A percentile compares a stretch with the other conserved stretches of the same genome.
phyloP scores from a whole-genome alignment of 2,113 vertebrate genomes.

The Ictalurus punctatus region DNA sequence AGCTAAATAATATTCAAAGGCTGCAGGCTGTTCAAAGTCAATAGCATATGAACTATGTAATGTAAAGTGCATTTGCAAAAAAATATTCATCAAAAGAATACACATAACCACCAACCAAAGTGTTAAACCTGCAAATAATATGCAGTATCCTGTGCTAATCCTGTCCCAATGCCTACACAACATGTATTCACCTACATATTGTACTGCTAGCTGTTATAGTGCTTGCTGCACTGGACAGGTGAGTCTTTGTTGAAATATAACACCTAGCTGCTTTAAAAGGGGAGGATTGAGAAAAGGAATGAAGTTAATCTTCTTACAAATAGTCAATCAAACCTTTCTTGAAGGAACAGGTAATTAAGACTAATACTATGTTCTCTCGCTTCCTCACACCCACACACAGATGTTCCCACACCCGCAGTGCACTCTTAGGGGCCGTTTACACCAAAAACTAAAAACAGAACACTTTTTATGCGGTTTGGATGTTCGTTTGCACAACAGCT shows the following conservation, averaged over 20 bases:
- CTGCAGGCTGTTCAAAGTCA: neutral
- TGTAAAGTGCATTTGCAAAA: neutral
- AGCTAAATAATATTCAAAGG: neutral
- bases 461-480: too few relatives aligned
- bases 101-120: neutral
- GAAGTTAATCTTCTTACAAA: constrained; percentile 22
- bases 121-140: constrained; percentile 1
- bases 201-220: neutral
- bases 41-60: neutral
- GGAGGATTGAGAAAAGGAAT: neutral
- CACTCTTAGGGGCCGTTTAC: neutral
- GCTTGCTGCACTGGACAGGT: neutral
- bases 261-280: neutral
- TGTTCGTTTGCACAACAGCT: too few relatives aligned
- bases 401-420: constrained; percentile 9
- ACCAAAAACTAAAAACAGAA: too few relatives aligned
- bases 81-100: neutral
- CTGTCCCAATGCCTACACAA: too few relatives aligned
- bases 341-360: constrained; percentile 14
- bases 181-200: neutral
- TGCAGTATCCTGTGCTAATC: too few relatives aligned
- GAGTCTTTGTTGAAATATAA: constrained; percentile 8
- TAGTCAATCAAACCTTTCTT: neutral
- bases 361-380: constrained; percentile 5
- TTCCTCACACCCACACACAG: constrained; percentile 11